phyloP scores from a whole-genome alignment of 2,797 vertebrate species.

The Pangasius mekongensis region DNA sequence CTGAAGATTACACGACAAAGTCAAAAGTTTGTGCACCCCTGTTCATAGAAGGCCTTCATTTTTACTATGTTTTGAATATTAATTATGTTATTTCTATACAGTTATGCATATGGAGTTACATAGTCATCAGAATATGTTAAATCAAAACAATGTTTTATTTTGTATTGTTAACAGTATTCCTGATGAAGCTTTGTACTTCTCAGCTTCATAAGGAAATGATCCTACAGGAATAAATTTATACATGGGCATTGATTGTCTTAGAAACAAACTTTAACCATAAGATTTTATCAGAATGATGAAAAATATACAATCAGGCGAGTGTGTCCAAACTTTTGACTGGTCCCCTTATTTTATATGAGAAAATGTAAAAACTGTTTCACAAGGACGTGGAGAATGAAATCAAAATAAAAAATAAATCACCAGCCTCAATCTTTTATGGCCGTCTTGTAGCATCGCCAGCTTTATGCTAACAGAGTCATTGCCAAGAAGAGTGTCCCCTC shows the following conservation, averaged over 20 bases:
- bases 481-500: not conserved
- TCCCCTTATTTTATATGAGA: not conserved
- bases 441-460: not conserved
- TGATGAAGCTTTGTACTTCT: not conserved
- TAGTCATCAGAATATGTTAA: not conserved
- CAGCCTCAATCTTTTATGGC: not conserved
- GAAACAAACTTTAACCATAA: not conserved
- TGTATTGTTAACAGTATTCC: not conserved
- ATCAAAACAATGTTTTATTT: not conserved
- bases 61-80: not conserved
- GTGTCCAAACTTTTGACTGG: constrained; percentile 1
- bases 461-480: not conserved
- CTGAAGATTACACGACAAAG: not conserved
- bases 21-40: not conserved
- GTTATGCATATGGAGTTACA: not conserved
- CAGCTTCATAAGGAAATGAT: not conserved
- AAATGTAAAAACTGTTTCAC: not conserved
- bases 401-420: not conserved
- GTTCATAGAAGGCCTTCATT: not conserved
- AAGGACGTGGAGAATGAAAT: not conserved
- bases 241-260: not conserved
- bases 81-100: not conserved
- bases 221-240: not conserved
- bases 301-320: not conserved
- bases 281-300: not conserved